Conservation (phyloP, 1,140 invertebrate genomes). For the Rhagoletis pomonella region DNA sequence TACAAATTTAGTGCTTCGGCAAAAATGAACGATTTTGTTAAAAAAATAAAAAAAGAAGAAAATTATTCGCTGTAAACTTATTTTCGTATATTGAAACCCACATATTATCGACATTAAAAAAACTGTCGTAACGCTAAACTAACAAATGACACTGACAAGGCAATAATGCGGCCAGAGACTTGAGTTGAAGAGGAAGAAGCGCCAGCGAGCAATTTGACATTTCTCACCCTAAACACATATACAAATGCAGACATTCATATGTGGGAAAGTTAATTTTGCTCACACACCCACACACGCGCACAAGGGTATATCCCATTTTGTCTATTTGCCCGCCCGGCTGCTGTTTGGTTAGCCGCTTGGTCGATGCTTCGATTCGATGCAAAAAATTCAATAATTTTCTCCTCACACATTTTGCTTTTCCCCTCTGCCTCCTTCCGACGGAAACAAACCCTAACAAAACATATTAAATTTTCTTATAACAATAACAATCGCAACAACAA, state of each 20-base stretch:
- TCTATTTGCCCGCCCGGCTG: background rate
- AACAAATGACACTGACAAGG: background rate
- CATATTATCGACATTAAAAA: too few relatives aligned
- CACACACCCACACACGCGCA: background rate
- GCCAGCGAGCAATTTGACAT: too few relatives aligned
- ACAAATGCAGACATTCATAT: background rate
- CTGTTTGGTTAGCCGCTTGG: background rate
- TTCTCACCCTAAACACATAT: background rate
- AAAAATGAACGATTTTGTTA: too few relatives aligned
- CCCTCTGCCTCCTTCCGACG: background rate
- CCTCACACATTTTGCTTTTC: background rate
- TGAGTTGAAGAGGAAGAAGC: too few relatives aligned
- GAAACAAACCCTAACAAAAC: background rate
- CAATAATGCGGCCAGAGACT: too few relatives aligned
- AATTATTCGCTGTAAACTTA: too few relatives aligned
- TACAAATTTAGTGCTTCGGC: too few relatives aligned
- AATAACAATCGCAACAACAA: conserved; percentile 40
- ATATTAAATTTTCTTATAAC: conserved; percentile 39
- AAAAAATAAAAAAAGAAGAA: too few relatives aligned
- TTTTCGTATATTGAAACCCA: too few relatives aligned
- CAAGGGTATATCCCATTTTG: background rate
- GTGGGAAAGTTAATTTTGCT: background rate
- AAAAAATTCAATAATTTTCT: conserved; percentile 36
- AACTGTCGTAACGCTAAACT: background rate
- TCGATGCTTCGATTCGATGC: background rate